These are phyloP conservation scores for Neodontobutis hainanensis DNA, from an alignment of 2,113 vertebrate genomes.

Conservation along the genomic window DNA sequence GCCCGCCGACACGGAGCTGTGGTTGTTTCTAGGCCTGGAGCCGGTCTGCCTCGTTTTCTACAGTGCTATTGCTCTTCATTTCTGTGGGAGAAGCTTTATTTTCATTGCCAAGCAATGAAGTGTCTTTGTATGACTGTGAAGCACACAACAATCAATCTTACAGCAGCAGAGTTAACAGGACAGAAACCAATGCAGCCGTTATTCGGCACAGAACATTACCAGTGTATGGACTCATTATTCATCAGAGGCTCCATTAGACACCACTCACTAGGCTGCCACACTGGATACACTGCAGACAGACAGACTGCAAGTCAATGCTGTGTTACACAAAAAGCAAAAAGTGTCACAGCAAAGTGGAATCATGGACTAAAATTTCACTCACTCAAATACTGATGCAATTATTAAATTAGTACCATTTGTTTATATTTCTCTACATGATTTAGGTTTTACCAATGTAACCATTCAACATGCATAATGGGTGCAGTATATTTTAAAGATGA, in stretches of 20 bases:
- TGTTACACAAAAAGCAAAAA: slow-evolving; percentile 55
- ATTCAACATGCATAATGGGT: neutral
- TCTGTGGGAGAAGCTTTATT: slow-evolving; percentile 68
- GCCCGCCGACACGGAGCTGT: slow-evolving; percentile 32
- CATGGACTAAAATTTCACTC: slow-evolving; percentile 7
- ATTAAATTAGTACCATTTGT: neutral
- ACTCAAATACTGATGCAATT: neutral
- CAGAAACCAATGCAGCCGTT: slow-evolving; percentile 79
- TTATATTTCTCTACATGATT: neutral
- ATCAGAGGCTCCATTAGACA: slow-evolving; percentile 80
- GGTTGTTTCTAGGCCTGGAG: slow-evolving; percentile 44
- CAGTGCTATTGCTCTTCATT: slow-evolving; percentile 74
- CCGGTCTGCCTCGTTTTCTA: slow-evolving; percentile 45
- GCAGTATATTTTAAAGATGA: slow-evolving; percentile 8
- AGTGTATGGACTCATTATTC: slow-evolving; percentile 80
- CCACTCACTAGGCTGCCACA: slow-evolving; percentile 61
- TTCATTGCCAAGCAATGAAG: slow-evolving; percentile 76
- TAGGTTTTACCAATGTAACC: slow-evolving; percentile 7
- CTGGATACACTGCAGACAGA: slow-evolving; percentile 55
- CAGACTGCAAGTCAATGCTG: slow-evolving; percentile 51
- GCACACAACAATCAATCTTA: slow-evolving; percentile 75
- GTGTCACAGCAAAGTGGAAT: slow-evolving; percentile 30
- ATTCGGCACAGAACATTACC: slow-evolving; percentile 80
- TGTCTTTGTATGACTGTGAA: slow-evolving; percentile 73
- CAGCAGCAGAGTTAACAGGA: slow-evolving; percentile 77